Evolutionary conservation across 2,113 vertebrate genomes (phyloP).

Genomic region (Glaucidium brasilianum): DNA sequence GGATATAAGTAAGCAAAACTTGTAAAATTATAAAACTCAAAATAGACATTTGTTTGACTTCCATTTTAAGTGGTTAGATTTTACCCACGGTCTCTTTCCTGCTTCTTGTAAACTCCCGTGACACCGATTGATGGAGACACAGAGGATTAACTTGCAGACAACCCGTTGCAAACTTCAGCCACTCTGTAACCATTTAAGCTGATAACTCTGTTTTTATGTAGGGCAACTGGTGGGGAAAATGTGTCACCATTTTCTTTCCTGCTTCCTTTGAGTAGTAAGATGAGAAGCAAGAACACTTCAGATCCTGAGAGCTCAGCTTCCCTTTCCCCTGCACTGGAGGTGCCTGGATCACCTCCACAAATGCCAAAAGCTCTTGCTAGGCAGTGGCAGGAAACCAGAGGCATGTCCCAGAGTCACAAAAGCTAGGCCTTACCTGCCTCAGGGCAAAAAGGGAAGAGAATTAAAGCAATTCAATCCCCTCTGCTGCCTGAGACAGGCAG

Average conservation of each 20-base stretch:
- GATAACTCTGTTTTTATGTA: constrained; percentile 44
- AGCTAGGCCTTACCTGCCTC: not conserved
- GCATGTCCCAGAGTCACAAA: not conserved
- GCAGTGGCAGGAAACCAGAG: not conserved
- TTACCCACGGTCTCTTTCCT: not conserved
- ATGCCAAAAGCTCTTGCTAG: not conserved
- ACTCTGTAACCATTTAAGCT: not conserved
- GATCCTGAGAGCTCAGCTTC: not conserved
- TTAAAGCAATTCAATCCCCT: not conserved
- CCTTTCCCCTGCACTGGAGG: not conserved
- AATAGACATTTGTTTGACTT: not conserved
- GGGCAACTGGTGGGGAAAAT: constrained; percentile 14
- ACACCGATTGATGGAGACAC: not conserved
- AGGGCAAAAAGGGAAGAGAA: not conserved
- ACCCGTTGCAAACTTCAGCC: not conserved
- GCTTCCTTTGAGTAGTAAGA: constrained; percentile 32
- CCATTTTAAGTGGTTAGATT: constrained; percentile 3
- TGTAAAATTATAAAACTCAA: not conserved
- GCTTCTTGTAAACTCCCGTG: not conserved
- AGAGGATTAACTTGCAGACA: constrained; percentile 51
- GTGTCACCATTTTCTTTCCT: constrained; percentile 23
- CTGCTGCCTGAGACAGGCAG: not conserved
- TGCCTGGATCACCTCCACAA: not conserved
- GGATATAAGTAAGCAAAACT: not conserved
- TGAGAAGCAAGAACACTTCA: constrained; percentile 21